A percentile compares a stretch with the other conserved stretches of the same genome.
phyloP scores from a whole-genome alignment of 1,140 invertebrate species.

The Leptoteleia sp. region DNA sequence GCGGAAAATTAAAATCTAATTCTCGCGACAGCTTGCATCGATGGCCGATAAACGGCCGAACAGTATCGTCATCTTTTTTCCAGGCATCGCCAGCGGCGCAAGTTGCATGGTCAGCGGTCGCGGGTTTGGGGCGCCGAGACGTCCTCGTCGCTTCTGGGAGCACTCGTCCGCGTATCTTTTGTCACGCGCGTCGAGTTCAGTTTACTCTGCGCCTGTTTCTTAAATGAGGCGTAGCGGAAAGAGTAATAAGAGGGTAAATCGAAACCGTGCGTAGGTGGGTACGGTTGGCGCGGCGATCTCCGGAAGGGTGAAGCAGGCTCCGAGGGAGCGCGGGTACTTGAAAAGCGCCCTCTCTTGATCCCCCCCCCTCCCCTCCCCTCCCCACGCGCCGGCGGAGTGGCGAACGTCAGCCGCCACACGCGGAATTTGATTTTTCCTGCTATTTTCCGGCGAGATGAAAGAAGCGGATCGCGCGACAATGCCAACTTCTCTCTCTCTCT shows the following conservation, averaged over 20 bases:
- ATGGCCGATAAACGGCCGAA: no score
- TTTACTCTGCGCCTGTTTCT: conserved; percentile 42
- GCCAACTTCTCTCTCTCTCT: not conserved
- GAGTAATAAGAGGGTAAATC: conserved; percentile 58
- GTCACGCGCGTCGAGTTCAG: conserved; percentile 41
- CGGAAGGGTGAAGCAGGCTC: conserved; percentile 27
- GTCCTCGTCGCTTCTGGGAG: not conserved
- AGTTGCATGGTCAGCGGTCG: conserved; percentile 9
- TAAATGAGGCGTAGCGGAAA: conserved; percentile 46
- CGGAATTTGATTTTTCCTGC: conserved; percentile 53
- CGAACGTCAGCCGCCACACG: conserved; percentile 15
- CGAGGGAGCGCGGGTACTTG: conserved; percentile 38
- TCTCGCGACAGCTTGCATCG: no score
- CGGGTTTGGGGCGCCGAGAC: no score
- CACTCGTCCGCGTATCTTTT: conserved; percentile 35
- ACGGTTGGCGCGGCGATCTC: not conserved
- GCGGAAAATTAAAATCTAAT: no score
- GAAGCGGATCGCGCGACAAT: conserved; percentile 9
- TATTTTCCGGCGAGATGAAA: conserved; percentile 36
- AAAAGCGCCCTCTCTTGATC: no score
- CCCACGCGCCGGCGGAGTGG: not conserved
- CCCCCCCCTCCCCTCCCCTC: no score
- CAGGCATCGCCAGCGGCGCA: no score
- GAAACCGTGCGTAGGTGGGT: conserved; percentile 32
- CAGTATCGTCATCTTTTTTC: no score